Evolutionary conservation across 2,113 vertebrate species (phyloP).

Genomic region (Hippocampus barbouri): DNA sequence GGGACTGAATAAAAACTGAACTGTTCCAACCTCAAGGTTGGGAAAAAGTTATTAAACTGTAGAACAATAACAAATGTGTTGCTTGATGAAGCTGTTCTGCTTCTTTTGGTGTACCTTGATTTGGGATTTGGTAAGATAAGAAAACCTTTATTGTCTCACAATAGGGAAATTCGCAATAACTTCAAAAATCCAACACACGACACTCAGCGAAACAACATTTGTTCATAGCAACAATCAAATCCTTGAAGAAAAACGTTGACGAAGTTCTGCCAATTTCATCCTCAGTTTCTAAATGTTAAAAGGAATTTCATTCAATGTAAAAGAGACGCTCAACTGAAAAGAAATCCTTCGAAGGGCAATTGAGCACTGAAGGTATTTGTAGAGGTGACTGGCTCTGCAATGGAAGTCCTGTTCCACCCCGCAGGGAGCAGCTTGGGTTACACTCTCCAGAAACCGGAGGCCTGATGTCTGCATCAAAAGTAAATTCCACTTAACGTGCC

Average conservation of each 20-base stretch:
- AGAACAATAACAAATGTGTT: too few relatives aligned
- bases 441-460: constrained; percentile 66
- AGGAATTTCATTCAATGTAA: constrained; percentile 23
- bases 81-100: too few relatives aligned
- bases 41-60: too few relatives aligned
- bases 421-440: constrained; percentile 55
- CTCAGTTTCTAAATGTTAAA: constrained; percentile 28
- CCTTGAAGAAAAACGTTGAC: neutral
- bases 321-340: constrained; percentile 9
- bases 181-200: constrained; percentile 1
- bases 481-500: constrained; percentile 76
- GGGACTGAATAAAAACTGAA: too few relatives aligned
- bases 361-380: constrained; percentile 53
- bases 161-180: neutral
- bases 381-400: constrained; percentile 53
- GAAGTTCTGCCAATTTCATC: neutral
- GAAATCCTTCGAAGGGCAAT: constrained; percentile 45
- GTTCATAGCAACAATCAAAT: constrained; percentile 2
- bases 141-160: too few relatives aligned
- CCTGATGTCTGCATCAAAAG: constrained; percentile 71
- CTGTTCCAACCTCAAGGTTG: too few relatives aligned
- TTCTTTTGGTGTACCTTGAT: neutral
- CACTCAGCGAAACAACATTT: neutral
- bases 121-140: neutral
- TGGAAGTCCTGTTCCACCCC: constrained; percentile 48